These are phyloP conservation scores for Mastigias papua DNA, from an alignment of 30 jellyfish, hydroid and myxozoan genomes.

Conservation along the genomic window DNA sequence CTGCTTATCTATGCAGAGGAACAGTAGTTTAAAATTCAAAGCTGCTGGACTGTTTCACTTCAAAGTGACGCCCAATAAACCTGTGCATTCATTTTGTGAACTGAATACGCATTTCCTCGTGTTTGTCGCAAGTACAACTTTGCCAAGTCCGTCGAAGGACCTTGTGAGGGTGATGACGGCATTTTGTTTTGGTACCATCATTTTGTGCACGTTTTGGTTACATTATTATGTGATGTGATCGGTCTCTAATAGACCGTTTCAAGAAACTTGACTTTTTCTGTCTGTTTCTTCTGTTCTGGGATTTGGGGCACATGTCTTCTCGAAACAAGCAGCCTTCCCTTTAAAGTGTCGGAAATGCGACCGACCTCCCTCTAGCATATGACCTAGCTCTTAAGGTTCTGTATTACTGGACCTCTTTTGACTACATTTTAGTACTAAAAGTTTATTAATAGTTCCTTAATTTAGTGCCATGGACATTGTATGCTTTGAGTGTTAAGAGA, in stretches of 20 bases:
- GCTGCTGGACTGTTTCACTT: slow-evolving; percentile 92
- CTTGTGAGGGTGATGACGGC: slow-evolving; percentile 88
- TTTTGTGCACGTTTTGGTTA: slow-evolving; percentile 59
- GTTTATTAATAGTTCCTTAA: too few species aligned
- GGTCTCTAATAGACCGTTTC: neutral
- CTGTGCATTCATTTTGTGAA: slow-evolving; percentile 75
- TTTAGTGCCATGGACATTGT: too few species aligned
- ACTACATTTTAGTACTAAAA: too few species aligned
- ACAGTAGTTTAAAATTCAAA: slow-evolving; percentile 50
- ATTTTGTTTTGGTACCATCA: slow-evolving; percentile 69
- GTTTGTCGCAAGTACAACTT: slow-evolving; percentile 74
- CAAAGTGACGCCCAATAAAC: slow-evolving; percentile 31
- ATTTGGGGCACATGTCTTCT: too few species aligned
- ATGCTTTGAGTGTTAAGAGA: too few species aligned
- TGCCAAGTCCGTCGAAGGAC: slow-evolving; percentile 75
- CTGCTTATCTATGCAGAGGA: slow-evolving; percentile 23
- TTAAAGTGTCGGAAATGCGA: too few species aligned
- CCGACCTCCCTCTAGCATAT: too few species aligned
- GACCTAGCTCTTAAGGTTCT: too few species aligned
- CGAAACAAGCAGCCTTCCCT: too few species aligned
- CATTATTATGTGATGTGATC: slow-evolving; percentile 19
- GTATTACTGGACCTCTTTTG: too few species aligned
- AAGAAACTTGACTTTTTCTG: too few species aligned
- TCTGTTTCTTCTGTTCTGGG: too few species aligned
- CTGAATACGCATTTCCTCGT: slow-evolving; percentile 75